A percentile compares a stretch with the other conserved stretches of the same genome.
phyloP scores from a whole-genome alignment of 2,113 vertebrate genomes.

The Daboia siamensis region DNA sequence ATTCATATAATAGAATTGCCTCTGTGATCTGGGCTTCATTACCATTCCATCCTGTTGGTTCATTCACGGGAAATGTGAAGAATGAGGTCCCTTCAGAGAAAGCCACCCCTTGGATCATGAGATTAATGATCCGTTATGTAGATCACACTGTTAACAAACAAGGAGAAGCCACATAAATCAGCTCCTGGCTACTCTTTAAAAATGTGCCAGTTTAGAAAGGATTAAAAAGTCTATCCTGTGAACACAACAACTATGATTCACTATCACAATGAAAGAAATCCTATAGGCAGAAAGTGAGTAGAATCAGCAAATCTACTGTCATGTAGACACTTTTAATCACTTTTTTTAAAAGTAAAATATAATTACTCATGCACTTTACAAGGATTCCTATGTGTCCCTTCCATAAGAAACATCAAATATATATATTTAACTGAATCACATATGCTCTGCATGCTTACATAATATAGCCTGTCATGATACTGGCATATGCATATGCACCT shows the following conservation, averaged over 20 bases:
- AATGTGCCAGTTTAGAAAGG: neutral
- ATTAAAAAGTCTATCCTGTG: constrained; percentile 15
- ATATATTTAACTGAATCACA: no score
- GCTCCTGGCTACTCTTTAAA: neutral
- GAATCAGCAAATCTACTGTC: neutral
- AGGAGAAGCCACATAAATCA: constrained; percentile 24
- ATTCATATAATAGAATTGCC: neutral
- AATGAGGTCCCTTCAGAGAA: constrained; percentile 6
- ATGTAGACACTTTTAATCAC: neutral
- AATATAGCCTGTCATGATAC: neutral
- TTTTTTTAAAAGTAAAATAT: neutral
- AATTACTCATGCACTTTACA: neutral
- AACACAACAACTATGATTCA: neutral
- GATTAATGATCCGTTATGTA: constrained; percentile 31
- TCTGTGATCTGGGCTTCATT: constrained; percentile 21
- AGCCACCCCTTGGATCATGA: constrained; percentile 6
- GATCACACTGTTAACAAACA: constrained; percentile 22
- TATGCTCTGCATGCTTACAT: neutral
- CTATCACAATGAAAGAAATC: neutral
- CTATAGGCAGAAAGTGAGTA: neutral
- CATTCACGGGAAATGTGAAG: constrained; percentile 16
- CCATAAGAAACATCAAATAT: neutral
- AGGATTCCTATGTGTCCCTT: neutral
- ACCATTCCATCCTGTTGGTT: constrained; percentile 17
- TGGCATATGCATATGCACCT: no score